Percentiles rank a stretch among this genome's conserved stretches.
These are phyloP conservation scores for Cyclina sinensis DNA, from an alignment of 1,140 invertebrate genomes.

Conservation along the genomic window DNA sequence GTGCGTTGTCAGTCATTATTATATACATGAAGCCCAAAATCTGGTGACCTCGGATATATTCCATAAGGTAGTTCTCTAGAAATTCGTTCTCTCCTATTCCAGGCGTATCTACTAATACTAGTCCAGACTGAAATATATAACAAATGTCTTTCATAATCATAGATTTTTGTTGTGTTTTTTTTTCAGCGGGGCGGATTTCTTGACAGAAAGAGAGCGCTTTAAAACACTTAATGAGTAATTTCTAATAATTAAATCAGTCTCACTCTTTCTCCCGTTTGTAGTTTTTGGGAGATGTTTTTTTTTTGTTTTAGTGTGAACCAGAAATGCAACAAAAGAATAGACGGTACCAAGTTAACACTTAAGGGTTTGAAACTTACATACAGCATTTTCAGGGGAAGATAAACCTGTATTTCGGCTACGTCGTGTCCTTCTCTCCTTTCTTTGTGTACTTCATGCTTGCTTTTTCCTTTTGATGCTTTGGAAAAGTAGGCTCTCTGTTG, in stretches of 20 bases:
- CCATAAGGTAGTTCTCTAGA: constrained; percentile 74
- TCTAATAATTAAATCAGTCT: no score
- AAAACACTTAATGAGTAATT: no score
- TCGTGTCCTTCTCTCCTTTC: constrained; percentile 52
- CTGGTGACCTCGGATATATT: constrained; percentile 71
- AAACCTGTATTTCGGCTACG: constrained; percentile 59
- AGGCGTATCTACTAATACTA: constrained; percentile 79
- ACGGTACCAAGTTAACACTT: no score
- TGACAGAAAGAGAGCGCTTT: no score
- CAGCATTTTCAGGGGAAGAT: constrained; percentile 45
- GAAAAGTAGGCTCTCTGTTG: constrained; percentile 61
- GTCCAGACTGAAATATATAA: constrained; percentile 75
- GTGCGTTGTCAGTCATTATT: constrained; percentile 78
- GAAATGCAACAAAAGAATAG: no score
- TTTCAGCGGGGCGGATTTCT: no score
- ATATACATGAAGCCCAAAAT: constrained; percentile 80
- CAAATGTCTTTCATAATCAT: no score
- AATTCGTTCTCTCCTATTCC: constrained; percentile 79
- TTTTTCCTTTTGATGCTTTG: not conserved
- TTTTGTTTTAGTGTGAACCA: no score
- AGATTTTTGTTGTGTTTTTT: no score
- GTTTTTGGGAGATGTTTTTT: no score
- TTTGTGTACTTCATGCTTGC: constrained; percentile 27
- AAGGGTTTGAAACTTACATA: constrained; percentile 39
- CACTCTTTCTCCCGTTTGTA: no score